phyloP scores from a whole-genome alignment of 2,888 invertebrate genomes.

The Gastracanthus pulcherrimus region DNA sequence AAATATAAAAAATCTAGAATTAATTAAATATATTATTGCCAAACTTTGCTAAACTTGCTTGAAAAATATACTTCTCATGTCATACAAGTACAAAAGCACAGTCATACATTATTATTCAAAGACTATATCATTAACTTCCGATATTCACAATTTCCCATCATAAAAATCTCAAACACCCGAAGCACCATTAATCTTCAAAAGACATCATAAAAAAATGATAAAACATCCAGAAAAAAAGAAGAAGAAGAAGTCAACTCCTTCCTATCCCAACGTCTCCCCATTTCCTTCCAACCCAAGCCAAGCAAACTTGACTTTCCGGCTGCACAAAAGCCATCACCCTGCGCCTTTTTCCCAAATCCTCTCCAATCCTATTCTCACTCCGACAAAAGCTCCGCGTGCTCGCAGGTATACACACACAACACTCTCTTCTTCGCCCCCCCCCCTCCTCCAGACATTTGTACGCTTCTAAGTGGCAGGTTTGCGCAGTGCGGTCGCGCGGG shows the following conservation, averaged over 20 bases:
- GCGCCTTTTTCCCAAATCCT: background rate
- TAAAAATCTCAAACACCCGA: background rate
- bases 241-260: background rate
- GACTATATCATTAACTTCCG: no score
- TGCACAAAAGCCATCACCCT: background rate
- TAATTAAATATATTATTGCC: no score
- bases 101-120: no score
- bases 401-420: background rate
- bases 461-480: constrained; percentile 21
- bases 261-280: background rate
- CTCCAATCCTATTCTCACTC: background rate
- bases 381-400: background rate
- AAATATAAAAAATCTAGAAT: no score
- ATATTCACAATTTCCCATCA: no score
- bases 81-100: no score
- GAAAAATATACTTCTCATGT: no score
- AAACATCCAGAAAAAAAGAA: no score
- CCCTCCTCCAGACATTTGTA: no score
- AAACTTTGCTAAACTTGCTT: no score
- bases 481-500: constrained; percentile 23
- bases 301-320: background rate
- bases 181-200: background rate
- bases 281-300: background rate
- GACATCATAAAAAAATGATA: background rate
- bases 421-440: background rate